Evolutionary conservation across 2,113 vertebrate genomes (phyloP).

Genomic region (Micromys minutus): DNA sequence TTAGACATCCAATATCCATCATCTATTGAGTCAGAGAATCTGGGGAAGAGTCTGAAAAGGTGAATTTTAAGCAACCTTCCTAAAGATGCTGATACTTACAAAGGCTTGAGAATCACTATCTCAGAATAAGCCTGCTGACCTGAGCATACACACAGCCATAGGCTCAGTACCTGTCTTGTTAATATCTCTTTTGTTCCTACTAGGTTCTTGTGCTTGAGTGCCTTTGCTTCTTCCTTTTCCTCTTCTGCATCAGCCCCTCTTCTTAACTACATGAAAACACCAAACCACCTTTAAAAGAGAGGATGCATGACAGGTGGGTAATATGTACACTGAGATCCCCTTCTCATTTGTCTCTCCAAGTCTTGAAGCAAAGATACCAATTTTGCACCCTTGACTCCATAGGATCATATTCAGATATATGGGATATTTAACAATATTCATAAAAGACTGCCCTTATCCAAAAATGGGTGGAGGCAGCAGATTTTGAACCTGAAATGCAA

Average conservation of each 20-base stretch:
- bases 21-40: neutral
- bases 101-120: neutral
- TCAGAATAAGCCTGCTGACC: neutral
- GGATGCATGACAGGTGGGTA: neutral
- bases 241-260: neutral
- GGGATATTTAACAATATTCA: conserved; percentile 17
- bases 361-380: neutral
- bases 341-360: neutral
- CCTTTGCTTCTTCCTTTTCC: neutral
- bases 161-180: neutral
- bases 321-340: neutral
- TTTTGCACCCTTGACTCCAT: neutral
- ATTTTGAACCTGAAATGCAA: neutral
- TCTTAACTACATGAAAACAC: neutral
- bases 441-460: neutral
- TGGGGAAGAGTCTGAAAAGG: neutral
- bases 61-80: neutral
- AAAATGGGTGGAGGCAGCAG: neutral
- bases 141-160: neutral
- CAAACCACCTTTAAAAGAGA: neutral
- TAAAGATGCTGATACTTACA: neutral
- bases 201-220: neutral
- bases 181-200: neutral
- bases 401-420: neutral
- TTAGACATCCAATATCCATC: neutral